A percentile compares a stretch with the other conserved stretches of the same genome.
Conservation (phyloP, 37 sponge, comb jelly and placozoan genomes). For the Bolinopsis microptera region DNA sequence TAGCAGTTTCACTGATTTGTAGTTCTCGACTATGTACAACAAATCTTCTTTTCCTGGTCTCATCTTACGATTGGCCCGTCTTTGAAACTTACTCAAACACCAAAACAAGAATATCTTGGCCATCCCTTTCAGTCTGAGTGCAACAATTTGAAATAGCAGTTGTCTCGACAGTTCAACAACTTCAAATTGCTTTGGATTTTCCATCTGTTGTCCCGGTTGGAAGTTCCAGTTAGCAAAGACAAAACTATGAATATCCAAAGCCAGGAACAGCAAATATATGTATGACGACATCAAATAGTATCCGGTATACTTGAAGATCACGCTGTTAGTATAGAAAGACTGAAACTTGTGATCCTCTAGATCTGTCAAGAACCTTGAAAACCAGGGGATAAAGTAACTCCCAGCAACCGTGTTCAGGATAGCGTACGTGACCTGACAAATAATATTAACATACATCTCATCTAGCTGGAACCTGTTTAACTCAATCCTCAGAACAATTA, state of each 20-base stretch:
- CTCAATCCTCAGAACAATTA: not conserved
- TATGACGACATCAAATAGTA: constrained; percentile 23
- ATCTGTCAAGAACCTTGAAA: not conserved
- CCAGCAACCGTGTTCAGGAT: constrained; percentile 38
- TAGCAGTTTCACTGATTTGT: not conserved
- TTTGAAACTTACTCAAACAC: not conserved
- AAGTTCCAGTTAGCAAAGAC: not conserved
- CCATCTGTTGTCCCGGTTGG: not conserved
- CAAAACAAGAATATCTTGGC: not conserved
- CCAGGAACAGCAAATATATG: not conserved
- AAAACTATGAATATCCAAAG: not conserved
- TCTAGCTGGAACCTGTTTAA: not conserved
- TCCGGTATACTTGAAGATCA: constrained; percentile 23
- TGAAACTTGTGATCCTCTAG: constrained; percentile 34
- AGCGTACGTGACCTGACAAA: constrained; percentile 17
- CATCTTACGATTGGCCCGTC: not conserved
- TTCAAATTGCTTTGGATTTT: not conserved
- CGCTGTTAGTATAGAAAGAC: constrained; percentile 30
- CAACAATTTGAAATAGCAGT: constrained; percentile 6
- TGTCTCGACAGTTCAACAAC: not conserved
- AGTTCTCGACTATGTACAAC: not conserved
- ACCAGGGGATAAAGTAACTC: constrained; percentile 22
- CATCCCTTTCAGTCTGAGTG: not conserved
- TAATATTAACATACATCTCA: not conserved
- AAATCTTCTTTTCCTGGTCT: not conserved